Conservation (phyloP, 2,888 invertebrate genomes). For the Sarcophaga carnaria region DNA sequence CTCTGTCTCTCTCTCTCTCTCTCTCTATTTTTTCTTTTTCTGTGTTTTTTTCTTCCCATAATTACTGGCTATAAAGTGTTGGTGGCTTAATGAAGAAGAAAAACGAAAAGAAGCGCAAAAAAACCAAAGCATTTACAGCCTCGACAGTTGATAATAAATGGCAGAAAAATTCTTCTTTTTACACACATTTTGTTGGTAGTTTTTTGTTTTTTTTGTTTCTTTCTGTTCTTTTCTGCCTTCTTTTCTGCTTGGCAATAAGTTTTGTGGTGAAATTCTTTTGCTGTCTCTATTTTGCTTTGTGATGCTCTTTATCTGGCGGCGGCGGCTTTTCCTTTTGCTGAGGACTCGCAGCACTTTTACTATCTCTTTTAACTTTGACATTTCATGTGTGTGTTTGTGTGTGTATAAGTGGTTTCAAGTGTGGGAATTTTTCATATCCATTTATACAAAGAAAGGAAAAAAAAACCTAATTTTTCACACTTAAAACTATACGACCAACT, state of each 20-base stretch:
- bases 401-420: too few species aligned
- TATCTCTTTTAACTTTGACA: constrained; percentile 39
- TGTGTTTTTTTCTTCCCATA: constrained; percentile 1
- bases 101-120: not conserved
- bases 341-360: not conserved
- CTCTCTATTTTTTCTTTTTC: not conserved
- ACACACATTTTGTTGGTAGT: too few species aligned
- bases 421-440: constrained; percentile 22
- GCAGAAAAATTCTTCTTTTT: not conserved
- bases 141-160: constrained; percentile 44
- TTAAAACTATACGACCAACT: constrained; percentile 46
- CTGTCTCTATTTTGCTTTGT: constrained; percentile 15
- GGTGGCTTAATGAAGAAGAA: constrained; percentile 2
- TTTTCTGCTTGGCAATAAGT: constrained; percentile 8
- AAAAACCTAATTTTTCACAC: constrained; percentile 59
- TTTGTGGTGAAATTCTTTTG: constrained; percentile 21
- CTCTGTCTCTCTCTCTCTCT: too few species aligned
- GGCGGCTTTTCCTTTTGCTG: constrained; percentile 10
- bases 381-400: constrained; percentile 12
- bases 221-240: too few species aligned
- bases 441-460: constrained; percentile 23
- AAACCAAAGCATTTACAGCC: constrained; percentile 2
- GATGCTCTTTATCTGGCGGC: constrained; percentile 19
- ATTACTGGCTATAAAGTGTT: constrained; percentile 27
- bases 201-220: too few species aligned